A percentile compares a stretch with the other conserved stretches of the same genome.
Conservation (phyloP, 2,888 invertebrate species). For the Cetonia aurata region DNA sequence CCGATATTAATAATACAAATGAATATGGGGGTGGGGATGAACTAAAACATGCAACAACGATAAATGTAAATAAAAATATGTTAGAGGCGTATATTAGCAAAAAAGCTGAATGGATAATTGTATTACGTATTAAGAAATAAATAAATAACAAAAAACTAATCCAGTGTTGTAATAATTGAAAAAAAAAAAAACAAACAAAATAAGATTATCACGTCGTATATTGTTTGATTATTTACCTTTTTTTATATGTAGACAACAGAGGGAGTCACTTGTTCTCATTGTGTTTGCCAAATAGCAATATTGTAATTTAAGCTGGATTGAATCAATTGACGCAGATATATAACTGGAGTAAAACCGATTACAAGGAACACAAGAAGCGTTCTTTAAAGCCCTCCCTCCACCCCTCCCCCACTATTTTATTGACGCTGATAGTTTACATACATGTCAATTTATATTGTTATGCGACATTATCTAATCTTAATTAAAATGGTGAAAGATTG, state of each 20-base stretch:
- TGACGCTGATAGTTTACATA: too few relatives aligned
- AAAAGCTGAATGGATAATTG: slow-evolving; percentile 38
- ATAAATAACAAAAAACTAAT: slow-evolving; percentile 30
- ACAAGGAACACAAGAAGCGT: too few relatives aligned
- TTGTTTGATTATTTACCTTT: not conserved
- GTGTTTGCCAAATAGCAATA: too few relatives aligned
- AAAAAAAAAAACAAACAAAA: slow-evolving; percentile 2
- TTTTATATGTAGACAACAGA: not conserved
- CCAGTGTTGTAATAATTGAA: slow-evolving; percentile 11
- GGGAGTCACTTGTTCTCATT: too few relatives aligned
- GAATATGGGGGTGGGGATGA: slow-evolving; percentile 9
- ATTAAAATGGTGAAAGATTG: too few relatives aligned
- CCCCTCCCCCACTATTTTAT: too few relatives aligned
- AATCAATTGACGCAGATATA: too few relatives aligned
- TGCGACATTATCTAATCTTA: too few relatives aligned
- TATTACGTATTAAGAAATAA: slow-evolving; percentile 4
- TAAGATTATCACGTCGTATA: not conserved
- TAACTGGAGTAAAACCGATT: too few relatives aligned
- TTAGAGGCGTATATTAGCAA: slow-evolving; percentile 46
- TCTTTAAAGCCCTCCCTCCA: too few relatives aligned
- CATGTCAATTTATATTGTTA: too few relatives aligned
- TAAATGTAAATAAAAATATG: slow-evolving; percentile 40
- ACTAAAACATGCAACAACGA: slow-evolving; percentile 32
- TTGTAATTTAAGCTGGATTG: too few relatives aligned
- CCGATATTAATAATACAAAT: slow-evolving; percentile 6